Percentiles rank a stretch among this genome's conserved stretches.
Conservation (phyloP, 1,140 invertebrate genomes). For the Dysdera silvatica region DNA sequence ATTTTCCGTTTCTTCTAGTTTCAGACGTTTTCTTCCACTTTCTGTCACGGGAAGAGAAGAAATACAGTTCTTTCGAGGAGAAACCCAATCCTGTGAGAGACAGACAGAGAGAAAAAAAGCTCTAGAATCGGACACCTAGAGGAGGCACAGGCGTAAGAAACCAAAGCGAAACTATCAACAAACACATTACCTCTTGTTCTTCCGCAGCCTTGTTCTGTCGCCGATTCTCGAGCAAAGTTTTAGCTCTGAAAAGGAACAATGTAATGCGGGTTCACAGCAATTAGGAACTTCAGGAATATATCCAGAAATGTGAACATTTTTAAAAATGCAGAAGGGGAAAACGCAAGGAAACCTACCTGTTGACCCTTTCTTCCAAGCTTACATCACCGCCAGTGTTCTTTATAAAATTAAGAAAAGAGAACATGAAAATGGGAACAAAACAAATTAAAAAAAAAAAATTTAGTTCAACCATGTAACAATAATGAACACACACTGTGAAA, state of each 20-base stretch:
- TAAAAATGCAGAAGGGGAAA: not conserved
- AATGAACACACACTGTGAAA: not conserved
- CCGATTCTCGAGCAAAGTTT: conserved; percentile 11
- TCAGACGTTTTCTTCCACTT: no score
- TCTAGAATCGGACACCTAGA: no score
- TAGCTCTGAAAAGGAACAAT: conserved; percentile 12
- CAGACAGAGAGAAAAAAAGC: no score
- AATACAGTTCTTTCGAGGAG: no score
- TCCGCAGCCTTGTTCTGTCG: conserved; percentile 5
- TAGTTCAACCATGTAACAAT: no score
- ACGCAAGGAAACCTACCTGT: not conserved
- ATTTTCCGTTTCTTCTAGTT: no score
- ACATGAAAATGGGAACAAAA: not conserved
- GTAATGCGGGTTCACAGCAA: not conserved
- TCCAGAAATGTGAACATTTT: not conserved
- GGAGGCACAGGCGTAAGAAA: no score
- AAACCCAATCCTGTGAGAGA: no score
- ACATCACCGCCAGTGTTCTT: not conserved
- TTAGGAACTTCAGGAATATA: not conserved
- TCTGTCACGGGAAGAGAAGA: no score
- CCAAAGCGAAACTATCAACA: no score
- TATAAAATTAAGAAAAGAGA: not conserved
- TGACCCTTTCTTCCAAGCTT: no score
- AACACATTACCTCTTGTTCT: conserved; percentile 16
- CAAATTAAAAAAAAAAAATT: no score